A percentile compares a stretch with the other conserved stretches of the same genome.
Evolutionary conservation across 2,888 invertebrate genomes (phyloP).

Genomic region (Azorinus chamasolen): DNA sequence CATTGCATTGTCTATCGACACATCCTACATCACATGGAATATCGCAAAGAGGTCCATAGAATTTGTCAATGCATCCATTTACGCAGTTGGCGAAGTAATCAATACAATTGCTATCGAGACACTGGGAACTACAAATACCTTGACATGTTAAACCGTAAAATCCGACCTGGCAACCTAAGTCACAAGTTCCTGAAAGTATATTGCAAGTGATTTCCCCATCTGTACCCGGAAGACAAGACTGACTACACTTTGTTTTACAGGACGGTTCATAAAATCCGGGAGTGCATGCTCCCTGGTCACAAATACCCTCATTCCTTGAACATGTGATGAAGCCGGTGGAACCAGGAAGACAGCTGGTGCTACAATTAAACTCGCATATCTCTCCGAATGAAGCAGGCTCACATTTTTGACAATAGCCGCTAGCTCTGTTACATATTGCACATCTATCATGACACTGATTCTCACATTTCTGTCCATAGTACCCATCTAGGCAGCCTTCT

Average conservation of each 20-base stretch:
- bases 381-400: slow-evolving; percentile 34
- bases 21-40: slow-evolving; percentile 18
- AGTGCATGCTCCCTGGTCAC: slow-evolving; percentile 24
- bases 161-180: slow-evolving; percentile 12
- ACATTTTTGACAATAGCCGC: slow-evolving; percentile 43
- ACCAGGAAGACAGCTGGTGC: slow-evolving; percentile 21
- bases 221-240: slow-evolving; percentile 26
- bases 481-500: slow-evolving; percentile 30
- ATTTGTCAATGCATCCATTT: slow-evolving; percentile 12
- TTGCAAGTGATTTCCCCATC: slow-evolving; percentile 1
- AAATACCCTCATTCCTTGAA: slow-evolving; percentile 25
- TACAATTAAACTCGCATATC: slow-evolving; percentile 45
- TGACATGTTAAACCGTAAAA: slow-evolving; percentile 36
- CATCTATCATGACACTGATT: slow-evolving; percentile 37
- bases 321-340: slow-evolving; percentile 24
- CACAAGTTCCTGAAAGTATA: slow-evolving; percentile 8
- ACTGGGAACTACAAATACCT: slow-evolving; percentile 22
- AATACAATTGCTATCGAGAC: slow-evolving; percentile 22
- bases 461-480: slow-evolving; percentile 39
- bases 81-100: slow-evolving; percentile 9
- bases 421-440: slow-evolving; percentile 32
- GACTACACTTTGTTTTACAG: slow-evolving; percentile 29
- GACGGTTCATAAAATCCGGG: slow-evolving; percentile 30
- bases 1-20: slow-evolving; percentile 14
- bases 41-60: slow-evolving; percentile 9